Evolutionary conservation across 2,888 invertebrate species (phyloP).

Genomic region (Callimorpha dominula): DNA sequence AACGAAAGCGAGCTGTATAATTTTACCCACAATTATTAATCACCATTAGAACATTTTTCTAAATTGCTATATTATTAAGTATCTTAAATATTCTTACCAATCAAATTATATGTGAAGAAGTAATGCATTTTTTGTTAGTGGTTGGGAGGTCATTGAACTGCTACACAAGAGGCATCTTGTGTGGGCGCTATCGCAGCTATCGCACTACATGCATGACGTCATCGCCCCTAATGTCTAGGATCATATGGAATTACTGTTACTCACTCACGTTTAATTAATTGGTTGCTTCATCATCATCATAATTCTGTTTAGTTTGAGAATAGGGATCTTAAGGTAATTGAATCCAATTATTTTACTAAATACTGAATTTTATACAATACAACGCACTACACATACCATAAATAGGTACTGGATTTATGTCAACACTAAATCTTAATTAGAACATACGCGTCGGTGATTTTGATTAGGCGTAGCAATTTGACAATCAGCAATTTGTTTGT

Average conservation of each 20-base stretch:
- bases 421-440: too few species aligned
- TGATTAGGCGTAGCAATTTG: too few species aligned
- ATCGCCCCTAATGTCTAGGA: slow-evolving; percentile 37
- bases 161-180: slow-evolving; percentile 36
- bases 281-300: background rate
- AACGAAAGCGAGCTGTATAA: background rate
- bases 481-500: too few species aligned
- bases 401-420: too few species aligned
- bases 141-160: slow-evolving; percentile 31
- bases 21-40: slow-evolving; percentile 3
- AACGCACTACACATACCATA: too few species aligned
- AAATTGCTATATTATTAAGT: slow-evolving; percentile 7
- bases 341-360: too few species aligned
- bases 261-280: slow-evolving; percentile 15
- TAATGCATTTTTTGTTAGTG: slow-evolving; percentile 41
- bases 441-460: too few species aligned
- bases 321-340: background rate
- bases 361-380: too few species aligned
- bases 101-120: slow-evolving; percentile 29
- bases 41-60: background rate
- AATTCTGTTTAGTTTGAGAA: slow-evolving; percentile 1
- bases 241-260: slow-evolving; percentile 33
- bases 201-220: slow-evolving; percentile 43
- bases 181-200: slow-evolving; percentile 37
- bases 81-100: slow-evolving; percentile 3